Evolutionary conservation across 1,140 invertebrate genomes (phyloP), one percentile per base, ranked within the genome.

Genomic region (Penaeus japonicus): DNA sequence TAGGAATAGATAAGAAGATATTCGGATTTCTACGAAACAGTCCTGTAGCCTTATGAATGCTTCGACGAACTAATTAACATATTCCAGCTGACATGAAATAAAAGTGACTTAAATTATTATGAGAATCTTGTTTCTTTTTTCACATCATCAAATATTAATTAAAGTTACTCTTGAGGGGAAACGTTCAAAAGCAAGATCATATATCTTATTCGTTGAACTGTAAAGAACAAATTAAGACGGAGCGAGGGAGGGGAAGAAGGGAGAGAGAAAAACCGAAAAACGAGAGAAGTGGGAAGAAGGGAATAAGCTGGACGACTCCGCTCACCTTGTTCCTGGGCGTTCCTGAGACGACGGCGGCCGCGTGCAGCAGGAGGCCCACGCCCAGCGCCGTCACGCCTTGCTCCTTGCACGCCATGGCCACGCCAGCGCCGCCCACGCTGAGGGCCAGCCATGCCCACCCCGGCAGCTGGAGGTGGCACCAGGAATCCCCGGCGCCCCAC

Each of bases 301-400:
- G 65, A 73, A n/a, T 17, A 15, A 73, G 62, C 17, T 22, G 18
- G n/a, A 22, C 24, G 53, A n/a, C 32, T 7, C 27, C 22, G 1
- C 89, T 90, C 89, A 91, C 91, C 88, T 90, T 90, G 39, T 87
- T 89, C 73, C 86, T 78, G 35, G 78, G 86, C 35, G 91, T 91
- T 55, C 91, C 89, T 54, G 90, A 79, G 55, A 91, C 91, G 39
- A 92, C 93, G 80, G 95, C 93, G 85, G 94, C 92, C 18, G 96
- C 91, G 91, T 96, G 95, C 93, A 97, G 98, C 27, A 97, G 93
- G 65, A 96, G 92, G 91, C 96, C 96, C 70, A 96, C 93, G n/a
- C 95, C 97, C 89, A 99, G 92, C 22, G 98, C 97, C 75, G 97
- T 98, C 87, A 98, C 95, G 27, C 97, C 98, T 22, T 97, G 97